phyloP scores from a whole-genome alignment of 1,140 invertebrate genomes.

The Lepidostoma basale region DNA sequence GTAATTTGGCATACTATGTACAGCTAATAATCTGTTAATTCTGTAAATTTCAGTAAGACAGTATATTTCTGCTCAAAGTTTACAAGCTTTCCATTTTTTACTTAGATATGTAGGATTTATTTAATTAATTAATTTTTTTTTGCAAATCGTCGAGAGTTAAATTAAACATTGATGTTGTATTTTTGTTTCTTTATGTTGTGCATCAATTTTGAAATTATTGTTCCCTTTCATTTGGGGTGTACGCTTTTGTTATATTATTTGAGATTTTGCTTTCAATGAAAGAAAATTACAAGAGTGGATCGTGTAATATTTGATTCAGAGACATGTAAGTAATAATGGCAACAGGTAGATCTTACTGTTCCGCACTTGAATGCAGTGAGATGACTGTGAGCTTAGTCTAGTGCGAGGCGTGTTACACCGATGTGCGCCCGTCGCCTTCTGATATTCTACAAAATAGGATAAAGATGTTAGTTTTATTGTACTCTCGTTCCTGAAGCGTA shows the following conservation, averaged over 20 bases:
- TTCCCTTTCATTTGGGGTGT: not conserved
- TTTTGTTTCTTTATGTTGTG: too few species aligned
- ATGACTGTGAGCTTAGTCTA: not conserved
- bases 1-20: too few species aligned
- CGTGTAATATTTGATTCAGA: conserved; percentile 2
- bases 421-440: not conserved
- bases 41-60: not conserved
- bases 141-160: too few species aligned
- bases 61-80: conserved; percentile 1
- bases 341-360: not conserved
- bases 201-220: not conserved
- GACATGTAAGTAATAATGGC: conserved; percentile 16
- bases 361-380: not conserved
- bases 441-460: not conserved
- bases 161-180: too few species aligned
- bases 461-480: not conserved
- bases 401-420: not conserved
- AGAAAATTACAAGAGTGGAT: too few species aligned
- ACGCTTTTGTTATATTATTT: too few species aligned
- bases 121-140: not conserved
- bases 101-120: not conserved
- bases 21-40: not conserved
- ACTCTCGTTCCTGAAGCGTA: too few species aligned
- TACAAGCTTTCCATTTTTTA: conserved; percentile 7
- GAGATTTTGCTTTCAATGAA: too few species aligned